Conservation (phyloP, 2,113 vertebrate species). For the Chrysochloris asiatica region DNA sequence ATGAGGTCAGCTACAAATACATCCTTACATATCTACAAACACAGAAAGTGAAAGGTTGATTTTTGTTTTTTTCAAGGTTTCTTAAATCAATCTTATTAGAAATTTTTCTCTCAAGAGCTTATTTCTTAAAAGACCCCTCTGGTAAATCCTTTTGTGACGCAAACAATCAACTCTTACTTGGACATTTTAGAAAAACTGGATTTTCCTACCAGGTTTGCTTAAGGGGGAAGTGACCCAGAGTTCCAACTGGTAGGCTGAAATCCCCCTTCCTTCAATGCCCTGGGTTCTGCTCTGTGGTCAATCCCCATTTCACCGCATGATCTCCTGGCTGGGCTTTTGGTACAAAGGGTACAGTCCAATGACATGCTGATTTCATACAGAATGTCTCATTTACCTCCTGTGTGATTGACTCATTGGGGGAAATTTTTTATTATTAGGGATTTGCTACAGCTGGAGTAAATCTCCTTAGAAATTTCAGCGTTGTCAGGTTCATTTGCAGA, state of each 20-base stretch:
- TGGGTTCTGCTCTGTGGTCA: background rate
- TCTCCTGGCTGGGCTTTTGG: constrained; percentile 19
- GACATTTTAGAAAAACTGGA: constrained; percentile 25
- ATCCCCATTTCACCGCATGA: background rate
- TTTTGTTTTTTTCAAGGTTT: background rate
- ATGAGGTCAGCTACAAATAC: background rate
- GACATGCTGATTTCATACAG: constrained; percentile 50
- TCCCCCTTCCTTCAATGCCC: background rate
- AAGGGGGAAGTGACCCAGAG: background rate
- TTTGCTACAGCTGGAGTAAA: constrained; percentile 70
- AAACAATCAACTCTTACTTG: constrained; percentile 36
- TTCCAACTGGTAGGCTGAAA: background rate
- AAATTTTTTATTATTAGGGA: constrained; percentile 72
- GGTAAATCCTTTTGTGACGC: constrained; percentile 49
- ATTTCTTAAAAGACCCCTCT: constrained; percentile 32
- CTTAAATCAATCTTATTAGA: background rate
- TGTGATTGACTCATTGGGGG: constrained; percentile 67
- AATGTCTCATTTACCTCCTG: constrained; percentile 70
- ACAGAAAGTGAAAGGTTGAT: background rate
- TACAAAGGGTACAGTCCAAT: constrained; percentile 53
- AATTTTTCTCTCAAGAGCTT: constrained; percentile 1
- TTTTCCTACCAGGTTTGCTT: constrained; percentile 34
- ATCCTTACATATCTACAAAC: background rate
- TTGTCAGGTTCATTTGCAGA: constrained; percentile 61
- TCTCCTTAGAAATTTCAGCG: constrained; percentile 65